These are phyloP conservation scores for Pegea sp. DNA, from an alignment of 23 tunicate species.

Conservation along the genomic window DNA sequence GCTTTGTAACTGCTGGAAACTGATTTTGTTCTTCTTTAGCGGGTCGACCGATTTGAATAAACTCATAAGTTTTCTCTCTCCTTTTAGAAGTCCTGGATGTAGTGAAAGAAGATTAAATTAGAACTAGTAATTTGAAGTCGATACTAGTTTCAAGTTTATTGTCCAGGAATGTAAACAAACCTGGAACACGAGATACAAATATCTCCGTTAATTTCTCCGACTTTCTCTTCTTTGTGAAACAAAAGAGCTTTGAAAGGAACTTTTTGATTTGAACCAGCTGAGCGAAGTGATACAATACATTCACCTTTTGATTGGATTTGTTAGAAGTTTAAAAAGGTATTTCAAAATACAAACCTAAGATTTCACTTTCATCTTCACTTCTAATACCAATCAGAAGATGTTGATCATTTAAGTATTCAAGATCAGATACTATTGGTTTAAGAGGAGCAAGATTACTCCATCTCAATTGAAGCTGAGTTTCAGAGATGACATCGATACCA, in stretches of 20 bases:
- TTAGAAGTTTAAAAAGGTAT: no score
- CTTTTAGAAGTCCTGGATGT: background rate
- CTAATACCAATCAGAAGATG: slow-evolving; percentile 44
- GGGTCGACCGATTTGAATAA: slow-evolving; percentile 32
- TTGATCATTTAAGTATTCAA: slow-evolving; percentile 73
- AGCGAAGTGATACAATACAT: slow-evolving; percentile 52
- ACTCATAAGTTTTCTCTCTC: slow-evolving; percentile 80
- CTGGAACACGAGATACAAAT: slow-evolving; percentile 52
- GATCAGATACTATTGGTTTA: slow-evolving; percentile 62
- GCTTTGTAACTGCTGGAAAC: no score
- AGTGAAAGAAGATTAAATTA: background rate
- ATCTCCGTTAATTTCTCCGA: slow-evolving; percentile 34
- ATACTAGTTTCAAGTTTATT: background rate
- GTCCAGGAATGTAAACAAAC: slow-evolving; percentile 2
- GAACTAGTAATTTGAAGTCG: background rate
- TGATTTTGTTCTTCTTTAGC: slow-evolving; percentile 33
- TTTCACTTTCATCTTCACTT: slow-evolving; percentile 59
- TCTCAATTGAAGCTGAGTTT: no score
- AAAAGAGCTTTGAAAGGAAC: slow-evolving; percentile 44
- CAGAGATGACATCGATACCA: no score
- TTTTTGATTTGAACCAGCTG: slow-evolving; percentile 30
- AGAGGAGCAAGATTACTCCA: no score
- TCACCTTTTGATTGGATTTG: no score
- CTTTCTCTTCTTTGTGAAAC: slow-evolving; percentile 46
- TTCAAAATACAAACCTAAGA: slow-evolving; percentile 15